phyloP scores from a whole-genome alignment of 2,113 vertebrate genomes.

The Cottus gobio region DNA sequence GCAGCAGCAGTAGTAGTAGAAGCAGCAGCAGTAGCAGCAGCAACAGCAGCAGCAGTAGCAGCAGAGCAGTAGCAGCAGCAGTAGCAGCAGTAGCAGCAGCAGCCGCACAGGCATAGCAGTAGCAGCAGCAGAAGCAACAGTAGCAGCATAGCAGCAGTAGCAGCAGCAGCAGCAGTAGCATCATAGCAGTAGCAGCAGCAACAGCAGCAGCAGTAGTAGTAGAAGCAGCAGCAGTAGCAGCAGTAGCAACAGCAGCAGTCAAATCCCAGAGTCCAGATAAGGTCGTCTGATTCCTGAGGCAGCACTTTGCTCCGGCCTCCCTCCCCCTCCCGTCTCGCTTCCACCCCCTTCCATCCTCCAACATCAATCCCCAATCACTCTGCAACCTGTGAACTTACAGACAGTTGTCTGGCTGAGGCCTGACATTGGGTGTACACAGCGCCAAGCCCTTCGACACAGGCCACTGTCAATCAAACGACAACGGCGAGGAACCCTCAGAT shows the following conservation, averaged over 20 bases:
- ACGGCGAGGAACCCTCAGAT: constrained; percentile 59
- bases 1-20: constrained; percentile 41
- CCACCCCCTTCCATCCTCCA: constrained; percentile 39
- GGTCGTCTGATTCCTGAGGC: constrained; percentile 63
- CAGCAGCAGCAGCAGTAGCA: constrained; percentile 35
- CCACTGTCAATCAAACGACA: constrained; percentile 75
- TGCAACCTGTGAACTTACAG: constrained; percentile 72
- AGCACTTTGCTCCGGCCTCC: constrained; percentile 47
- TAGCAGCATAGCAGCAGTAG: constrained; percentile 33
- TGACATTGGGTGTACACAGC: constrained; percentile 78
- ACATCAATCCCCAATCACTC: constrained; percentile 61
- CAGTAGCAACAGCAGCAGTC: constrained; percentile 44
- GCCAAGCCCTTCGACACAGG: constrained; percentile 56
- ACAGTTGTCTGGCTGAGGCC: constrained; percentile 70
- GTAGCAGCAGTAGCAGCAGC: constrained; percentile 33
- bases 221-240: constrained; percentile 38
- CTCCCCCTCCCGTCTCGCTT: neutral
- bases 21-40: constrained; percentile 29
- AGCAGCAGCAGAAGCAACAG: constrained; percentile 25
- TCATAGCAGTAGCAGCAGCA: constrained; percentile 24
- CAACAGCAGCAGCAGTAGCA: constrained; percentile 34
- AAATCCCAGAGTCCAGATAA: constrained; percentile 57
- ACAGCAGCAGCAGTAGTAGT: constrained; percentile 37
- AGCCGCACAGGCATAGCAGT: too few species aligned
- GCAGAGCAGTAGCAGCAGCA: too few species aligned